phyloP scores from a whole-genome alignment of 1,140 invertebrate genomes.

The Globodera ellingtonae region DNA sequence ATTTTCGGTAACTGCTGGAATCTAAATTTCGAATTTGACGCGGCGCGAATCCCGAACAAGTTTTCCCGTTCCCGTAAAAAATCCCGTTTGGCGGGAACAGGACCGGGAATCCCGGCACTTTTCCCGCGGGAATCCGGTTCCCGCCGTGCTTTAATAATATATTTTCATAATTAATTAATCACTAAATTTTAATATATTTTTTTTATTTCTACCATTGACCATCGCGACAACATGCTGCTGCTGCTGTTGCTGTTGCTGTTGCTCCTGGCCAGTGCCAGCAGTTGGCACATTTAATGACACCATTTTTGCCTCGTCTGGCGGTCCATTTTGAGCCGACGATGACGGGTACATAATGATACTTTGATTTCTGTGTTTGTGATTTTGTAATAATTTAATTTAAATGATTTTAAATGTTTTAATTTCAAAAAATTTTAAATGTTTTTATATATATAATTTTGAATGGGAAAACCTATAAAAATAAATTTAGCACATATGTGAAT shows the following conservation, averaged over 20 bases:
- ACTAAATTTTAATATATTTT: neutral
- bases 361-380: neutral
- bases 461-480: neutral
- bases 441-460: neutral
- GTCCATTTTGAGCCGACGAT: neutral
- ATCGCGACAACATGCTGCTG: constrained; percentile 2
- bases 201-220: constrained; percentile 7
- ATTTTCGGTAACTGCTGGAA: neutral
- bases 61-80: no score
- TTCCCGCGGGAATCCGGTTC: no score
- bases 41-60: no score
- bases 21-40: no score
- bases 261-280: neutral
- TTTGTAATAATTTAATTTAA: neutral
- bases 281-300: neutral
- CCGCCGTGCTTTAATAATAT: no score
- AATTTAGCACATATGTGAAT: neutral
- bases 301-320: neutral
- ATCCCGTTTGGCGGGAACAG: no score
- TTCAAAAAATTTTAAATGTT: neutral
- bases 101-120: no score
- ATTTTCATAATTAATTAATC: neutral
- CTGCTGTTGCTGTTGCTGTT: constrained; percentile 17
- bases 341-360: neutral
- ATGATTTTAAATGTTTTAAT: neutral